Percentiles rank a stretch among this genome's conserved stretches.
Evolutionary conservation across 2,888 invertebrate genomes (phyloP).

Genomic region (Chirona hameri): DNA sequence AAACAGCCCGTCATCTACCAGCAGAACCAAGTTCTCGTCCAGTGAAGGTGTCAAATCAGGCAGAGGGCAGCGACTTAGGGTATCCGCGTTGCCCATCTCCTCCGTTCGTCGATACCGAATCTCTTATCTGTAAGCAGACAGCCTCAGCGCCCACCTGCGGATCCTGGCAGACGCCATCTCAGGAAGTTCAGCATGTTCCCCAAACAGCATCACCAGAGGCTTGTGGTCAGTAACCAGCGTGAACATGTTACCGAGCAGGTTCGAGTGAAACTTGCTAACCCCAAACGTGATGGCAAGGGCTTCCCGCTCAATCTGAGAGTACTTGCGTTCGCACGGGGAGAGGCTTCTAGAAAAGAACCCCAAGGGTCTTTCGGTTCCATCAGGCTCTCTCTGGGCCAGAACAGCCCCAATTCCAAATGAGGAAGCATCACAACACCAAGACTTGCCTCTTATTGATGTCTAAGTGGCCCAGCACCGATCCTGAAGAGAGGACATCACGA

Average conservation of each 20-base stretch:
- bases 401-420: background rate
- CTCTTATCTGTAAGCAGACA: background rate
- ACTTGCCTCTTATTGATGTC: too few species aligned
- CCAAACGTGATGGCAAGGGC: background rate
- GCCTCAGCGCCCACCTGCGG: background rate
- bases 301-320: background rate
- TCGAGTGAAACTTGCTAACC: background rate
- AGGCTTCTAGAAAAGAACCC: background rate
- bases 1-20: too few species aligned
- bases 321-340: background rate
- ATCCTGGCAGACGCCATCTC: background rate
- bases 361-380: background rate
- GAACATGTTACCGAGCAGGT: background rate
- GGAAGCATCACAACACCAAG: background rate
- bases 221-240: background rate
- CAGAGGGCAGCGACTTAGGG: background rate
- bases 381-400: background rate
- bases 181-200: background rate
- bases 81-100: background rate
- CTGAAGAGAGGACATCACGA: too few species aligned
- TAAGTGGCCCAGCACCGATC: too few species aligned
- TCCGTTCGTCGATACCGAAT: background rate
- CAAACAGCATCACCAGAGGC: background rate
- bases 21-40: too few species aligned
- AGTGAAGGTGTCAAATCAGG: too few species aligned